Base-by-base conservation (phyloP, 2,888 invertebrate species). In the Phragmatobia fuliginosa region DNA sequence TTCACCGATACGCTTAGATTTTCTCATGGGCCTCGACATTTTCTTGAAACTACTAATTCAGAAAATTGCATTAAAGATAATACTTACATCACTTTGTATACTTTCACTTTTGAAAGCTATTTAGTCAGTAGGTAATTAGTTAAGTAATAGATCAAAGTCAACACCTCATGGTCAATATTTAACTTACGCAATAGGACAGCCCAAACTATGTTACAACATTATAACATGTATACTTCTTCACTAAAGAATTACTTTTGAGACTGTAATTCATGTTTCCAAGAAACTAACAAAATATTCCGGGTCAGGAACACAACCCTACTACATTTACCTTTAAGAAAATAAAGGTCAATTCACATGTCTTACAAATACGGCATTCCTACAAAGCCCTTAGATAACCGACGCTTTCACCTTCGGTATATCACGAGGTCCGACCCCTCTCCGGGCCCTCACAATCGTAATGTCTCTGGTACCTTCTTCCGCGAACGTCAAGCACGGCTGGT, bases 401-500 rank as follows among this genome's bases (percentile, higher is more conserved):
- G 85, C 91, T 91, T 91, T 91, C 91, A 88, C 91, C 85, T 85
- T 78, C 83, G 88, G 90, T 88, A 88, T 88, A 88, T 89, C 91
- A 91, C 91, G 90, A 89, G 84, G 66, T 62, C 70, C 65, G 73
- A 68, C 74, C 73, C 70, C 61, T 72, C 66, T 68, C 68, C 72
- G 32, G 62, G 41, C n/a, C 62, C 70, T 69, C 33, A 52, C 31
- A 36, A 52, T 72, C 66, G 56, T 67, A 65, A 68, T 75, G 78
- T 76, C 74, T 67, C 74, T 75, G 78, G 74, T 72, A 66, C 76
- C 74, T 71, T 41, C 74, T 78, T 80, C 80, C 78, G 80, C 68
- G 68, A 77, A 60, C 70, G 77, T 75, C 67, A 71, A 77, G 75
- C 60, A 72, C 67, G 28, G 25, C n/a, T n/a, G n/a, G n/a, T n/a